Base-by-base conservation (phyloP, 2,797 vertebrate species). In the Lacerta bilineata region DNA sequence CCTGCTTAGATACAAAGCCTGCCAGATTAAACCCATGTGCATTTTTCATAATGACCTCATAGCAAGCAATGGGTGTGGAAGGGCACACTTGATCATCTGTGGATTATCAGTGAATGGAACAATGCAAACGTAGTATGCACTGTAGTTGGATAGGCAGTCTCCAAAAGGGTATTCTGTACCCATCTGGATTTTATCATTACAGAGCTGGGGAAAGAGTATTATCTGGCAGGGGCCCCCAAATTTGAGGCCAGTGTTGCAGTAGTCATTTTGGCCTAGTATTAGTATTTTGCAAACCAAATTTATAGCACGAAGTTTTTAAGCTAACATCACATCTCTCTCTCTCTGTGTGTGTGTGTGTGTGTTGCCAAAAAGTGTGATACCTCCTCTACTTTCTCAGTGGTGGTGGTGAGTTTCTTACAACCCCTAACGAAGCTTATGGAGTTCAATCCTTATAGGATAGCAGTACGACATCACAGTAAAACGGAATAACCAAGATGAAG, bases 31-130 rank as follows among this genome's bases (percentile, higher is more conserved):
- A 85, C 74, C 68, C 61, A 68, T 55, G 39, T 4, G 0, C 0
- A 0, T 74, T 2, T 92, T 88, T 87, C 10, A 0, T 87, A 85
- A 61, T 90, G 68, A 23, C 86, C 78, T 29, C 68, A 81, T 80
- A 74, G 68, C 80, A 27, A 61, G 78, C n/a, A 75, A 77, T 76
- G 88, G 55, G 27, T 50, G 23, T 50, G 1, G 33, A 29, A 80
- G 0, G 0, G 89, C 41, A 55, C 55, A 29, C 66, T 61, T 66
- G 27, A 72, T 75, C n/a, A 80, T 81, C 64, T 41, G 20, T 78
- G 88, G 79, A 71, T 72, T 83, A 36, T 88, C 36, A 72, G 39
- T 10, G 79, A 89, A 66, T 36, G 88, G 8, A 68, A 83, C 33
- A 78, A 46, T 82, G 39, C 20, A 76, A 75, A 36, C 9, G 25